phyloP scores from a whole-genome alignment of 2,888 invertebrate species.

The Pinctada fucata region DNA sequence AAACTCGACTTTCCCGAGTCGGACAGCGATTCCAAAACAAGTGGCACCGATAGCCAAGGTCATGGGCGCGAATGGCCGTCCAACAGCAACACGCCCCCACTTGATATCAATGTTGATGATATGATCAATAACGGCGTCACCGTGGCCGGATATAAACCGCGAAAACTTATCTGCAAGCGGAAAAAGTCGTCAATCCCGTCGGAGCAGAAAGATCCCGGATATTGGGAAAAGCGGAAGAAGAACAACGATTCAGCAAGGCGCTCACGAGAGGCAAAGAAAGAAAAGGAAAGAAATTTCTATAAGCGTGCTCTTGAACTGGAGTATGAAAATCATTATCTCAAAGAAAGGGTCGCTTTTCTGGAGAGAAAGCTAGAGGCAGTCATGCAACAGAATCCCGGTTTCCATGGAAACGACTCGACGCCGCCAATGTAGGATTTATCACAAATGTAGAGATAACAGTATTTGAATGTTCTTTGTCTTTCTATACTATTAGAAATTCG shows the following conservation, averaged over 20 bases:
- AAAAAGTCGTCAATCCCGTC: conserved; percentile 45
- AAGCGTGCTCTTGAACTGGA: conserved; percentile 61
- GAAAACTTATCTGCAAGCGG: conserved; percentile 55
- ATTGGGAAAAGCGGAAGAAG: conserved; percentile 65
- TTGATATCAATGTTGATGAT: conserved; percentile 56
- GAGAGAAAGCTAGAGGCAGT: conserved; percentile 48
- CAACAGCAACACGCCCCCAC: conserved; percentile 12
- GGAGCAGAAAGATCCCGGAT: conserved; percentile 52
- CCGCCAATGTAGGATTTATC: conserved; percentile 9
- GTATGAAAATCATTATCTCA: conserved; percentile 60
- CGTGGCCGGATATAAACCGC: conserved; percentile 61
- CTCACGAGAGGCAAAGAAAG: conserved; percentile 67
- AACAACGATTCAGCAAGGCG: conserved; percentile 69
- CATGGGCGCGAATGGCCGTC: conserved; percentile 21
- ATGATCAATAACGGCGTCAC: conserved; percentile 61
- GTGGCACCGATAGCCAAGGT: conserved; percentile 32
- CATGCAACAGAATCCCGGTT: conserved; percentile 41
- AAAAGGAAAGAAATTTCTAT: conserved; percentile 64
- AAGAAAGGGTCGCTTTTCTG: conserved; percentile 56
- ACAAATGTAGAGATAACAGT: not conserved
- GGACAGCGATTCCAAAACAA: conserved; percentile 42
- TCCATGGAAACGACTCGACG: conserved; percentile 26
- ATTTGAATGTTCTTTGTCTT: not conserved
- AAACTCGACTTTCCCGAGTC: conserved; percentile 33
- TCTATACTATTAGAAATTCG: no score